A percentile compares a stretch with the other conserved stretches of the same genome.
These are phyloP conservation scores for Protobothrops flavoviridis DNA, from an alignment of 2,113 vertebrate genomes.

Conservation along the genomic window DNA sequence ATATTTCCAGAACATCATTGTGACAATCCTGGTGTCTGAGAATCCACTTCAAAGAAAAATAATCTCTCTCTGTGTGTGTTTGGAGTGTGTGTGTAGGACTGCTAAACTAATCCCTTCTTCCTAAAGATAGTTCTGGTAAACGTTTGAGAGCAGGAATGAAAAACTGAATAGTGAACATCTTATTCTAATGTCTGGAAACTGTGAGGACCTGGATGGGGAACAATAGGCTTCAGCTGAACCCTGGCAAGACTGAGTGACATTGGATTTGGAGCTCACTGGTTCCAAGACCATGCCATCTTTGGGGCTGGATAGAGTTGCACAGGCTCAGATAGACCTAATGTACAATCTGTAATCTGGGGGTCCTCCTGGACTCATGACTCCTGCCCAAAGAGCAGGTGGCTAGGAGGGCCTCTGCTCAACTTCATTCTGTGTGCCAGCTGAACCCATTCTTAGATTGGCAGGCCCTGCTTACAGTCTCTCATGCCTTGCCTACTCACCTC, in stretches of 20 bases:
- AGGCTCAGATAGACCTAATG: not conserved
- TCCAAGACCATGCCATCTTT: not conserved
- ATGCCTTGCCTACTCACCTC: too few species aligned
- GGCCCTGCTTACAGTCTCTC: not conserved
- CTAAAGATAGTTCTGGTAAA: not conserved
- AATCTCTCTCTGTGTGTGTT: not conserved
- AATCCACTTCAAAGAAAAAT: not conserved
- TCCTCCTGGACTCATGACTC: too few species aligned
- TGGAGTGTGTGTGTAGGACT: not conserved
- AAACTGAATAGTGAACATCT: not conserved
- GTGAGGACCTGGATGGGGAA: not conserved
- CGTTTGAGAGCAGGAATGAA: conserved; percentile 5
- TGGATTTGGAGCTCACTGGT: not conserved
- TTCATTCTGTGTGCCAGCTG: not conserved
- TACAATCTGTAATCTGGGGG: not conserved
- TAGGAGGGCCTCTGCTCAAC: not conserved
- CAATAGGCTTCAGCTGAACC: not conserved
- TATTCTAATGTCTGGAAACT: not conserved
- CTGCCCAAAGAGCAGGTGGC: not conserved
- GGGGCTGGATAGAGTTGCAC: not conserved
- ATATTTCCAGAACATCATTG: conserved; percentile 9
- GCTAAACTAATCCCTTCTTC: conserved; percentile 16
- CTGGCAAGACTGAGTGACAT: not conserved
- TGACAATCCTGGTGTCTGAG: conserved; percentile 8
- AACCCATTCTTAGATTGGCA: not conserved